phyloP scores from a whole-genome alignment of 2,797 vertebrate species.

The Alfaro cultratus region DNA sequence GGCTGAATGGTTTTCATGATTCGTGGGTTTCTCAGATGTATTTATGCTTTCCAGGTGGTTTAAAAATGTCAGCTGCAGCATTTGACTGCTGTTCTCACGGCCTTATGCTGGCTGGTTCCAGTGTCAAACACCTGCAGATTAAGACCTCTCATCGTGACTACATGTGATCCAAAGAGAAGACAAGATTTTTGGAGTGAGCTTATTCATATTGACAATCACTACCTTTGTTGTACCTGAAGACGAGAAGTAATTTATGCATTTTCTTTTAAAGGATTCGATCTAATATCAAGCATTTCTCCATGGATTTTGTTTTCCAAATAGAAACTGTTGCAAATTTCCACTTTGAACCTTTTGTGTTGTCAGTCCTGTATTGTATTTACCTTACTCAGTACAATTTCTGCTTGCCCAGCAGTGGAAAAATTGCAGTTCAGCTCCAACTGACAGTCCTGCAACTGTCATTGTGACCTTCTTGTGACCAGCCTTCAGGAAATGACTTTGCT shows the following conservation, averaged over 20 bases:
- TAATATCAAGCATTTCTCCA: background rate
- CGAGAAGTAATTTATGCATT: background rate
- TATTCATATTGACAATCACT: conserved; percentile 15
- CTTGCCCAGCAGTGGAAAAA: conserved; percentile 30
- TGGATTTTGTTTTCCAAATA: conserved; percentile 12
- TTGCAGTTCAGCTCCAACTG: conserved; percentile 40
- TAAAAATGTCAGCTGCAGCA: conserved; percentile 35
- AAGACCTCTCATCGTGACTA: conserved; percentile 43
- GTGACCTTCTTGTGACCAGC: conserved; percentile 61
- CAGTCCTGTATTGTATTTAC: conserved; percentile 19
- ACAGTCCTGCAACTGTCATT: conserved; percentile 57
- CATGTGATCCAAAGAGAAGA: conserved; percentile 30
- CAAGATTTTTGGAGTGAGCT: background rate
- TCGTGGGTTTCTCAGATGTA: background rate
- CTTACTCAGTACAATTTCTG: conserved; percentile 18
- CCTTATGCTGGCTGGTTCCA: conserved; percentile 7
- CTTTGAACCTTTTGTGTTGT: conserved; percentile 11
- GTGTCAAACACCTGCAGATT: conserved; percentile 40
- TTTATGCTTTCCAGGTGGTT: conserved; percentile 24
- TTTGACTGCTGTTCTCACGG: conserved; percentile 50
- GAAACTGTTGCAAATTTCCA: background rate
- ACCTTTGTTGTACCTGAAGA: background rate
- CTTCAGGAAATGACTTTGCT: conserved; percentile 67
- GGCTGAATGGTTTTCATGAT: background rate
- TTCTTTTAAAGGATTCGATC: background rate